These are phyloP conservation scores for Brachyptera putata DNA, from an alignment of 2,888 invertebrate genomes.

Conservation along the genomic window DNA sequence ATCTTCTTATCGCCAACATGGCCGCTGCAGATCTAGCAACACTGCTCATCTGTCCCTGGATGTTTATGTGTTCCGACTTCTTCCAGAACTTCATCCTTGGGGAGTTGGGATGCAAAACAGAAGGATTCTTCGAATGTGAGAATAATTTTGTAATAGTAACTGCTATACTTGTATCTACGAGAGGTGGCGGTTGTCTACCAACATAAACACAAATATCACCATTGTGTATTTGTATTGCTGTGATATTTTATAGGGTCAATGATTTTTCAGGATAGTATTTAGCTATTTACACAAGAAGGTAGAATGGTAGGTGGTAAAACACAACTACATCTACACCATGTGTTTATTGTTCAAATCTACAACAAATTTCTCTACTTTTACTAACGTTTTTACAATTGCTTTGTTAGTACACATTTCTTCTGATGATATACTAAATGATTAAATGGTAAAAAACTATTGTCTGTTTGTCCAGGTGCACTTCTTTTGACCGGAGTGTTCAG, in stretches of 20 bases:
- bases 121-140: conserved; percentile 71
- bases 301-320: no score
- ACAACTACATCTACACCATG: not conserved
- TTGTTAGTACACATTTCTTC: no score
- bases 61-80: conserved; percentile 69
- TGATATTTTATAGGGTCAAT: not conserved
- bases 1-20: conserved; percentile 70
- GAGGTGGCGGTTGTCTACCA: not conserved
- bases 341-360: not conserved
- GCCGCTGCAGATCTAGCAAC: conserved; percentile 65
- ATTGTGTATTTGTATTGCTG: not conserved
- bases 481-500: conserved; percentile 73
- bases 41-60: conserved; percentile 66
- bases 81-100: conserved; percentile 75
- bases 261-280: no score
- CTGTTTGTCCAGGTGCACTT: conserved; percentile 62
- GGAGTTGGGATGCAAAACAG: conserved; percentile 67
- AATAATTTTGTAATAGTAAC: not conserved
- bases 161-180: not conserved
- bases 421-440: no score
- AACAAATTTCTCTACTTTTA: no score
- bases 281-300: no score
- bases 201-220: no score
- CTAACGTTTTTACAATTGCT: no score
- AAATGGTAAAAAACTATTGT: no score